Percentiles rank a stretch among this genome's conserved stretches.
Conservation (phyloP, 2,888 invertebrate species). For the Augiades crinisus region DNA sequence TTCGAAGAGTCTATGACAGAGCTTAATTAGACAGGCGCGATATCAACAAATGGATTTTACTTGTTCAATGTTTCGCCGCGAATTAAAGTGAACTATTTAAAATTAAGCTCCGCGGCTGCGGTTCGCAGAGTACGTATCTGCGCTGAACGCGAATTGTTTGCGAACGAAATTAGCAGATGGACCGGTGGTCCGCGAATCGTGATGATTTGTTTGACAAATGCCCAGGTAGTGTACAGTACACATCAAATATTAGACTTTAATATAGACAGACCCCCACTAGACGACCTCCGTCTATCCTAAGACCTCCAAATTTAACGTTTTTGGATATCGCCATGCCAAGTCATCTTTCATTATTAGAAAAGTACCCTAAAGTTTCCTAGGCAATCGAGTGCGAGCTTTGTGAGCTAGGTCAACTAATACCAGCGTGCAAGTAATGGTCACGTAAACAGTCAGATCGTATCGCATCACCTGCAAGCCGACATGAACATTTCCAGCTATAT, state of each 20-base stretch:
- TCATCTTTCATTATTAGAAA: too few relatives aligned
- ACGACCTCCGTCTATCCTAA: too few relatives aligned
- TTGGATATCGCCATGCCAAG: too few relatives aligned
- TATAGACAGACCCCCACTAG: too few relatives aligned
- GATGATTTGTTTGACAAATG: slow-evolving; percentile 17
- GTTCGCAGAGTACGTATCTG: slow-evolving; percentile 34
- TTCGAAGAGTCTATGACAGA: slow-evolving; percentile 80
- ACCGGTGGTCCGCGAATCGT: neutral
- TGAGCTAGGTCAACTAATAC: neutral
- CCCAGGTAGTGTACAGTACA: neutral
- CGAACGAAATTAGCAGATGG: slow-evolving; percentile 14
- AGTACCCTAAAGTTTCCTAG: neutral
- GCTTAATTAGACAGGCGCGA: slow-evolving; percentile 80
- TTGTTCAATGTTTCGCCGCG: slow-evolving; percentile 65
- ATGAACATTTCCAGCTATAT: slow-evolving; percentile 1
- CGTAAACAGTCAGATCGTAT: neutral
- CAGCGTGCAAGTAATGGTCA: neutral
- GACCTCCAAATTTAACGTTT: too few relatives aligned
- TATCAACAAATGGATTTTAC: slow-evolving; percentile 78
- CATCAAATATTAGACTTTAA: too few relatives aligned
- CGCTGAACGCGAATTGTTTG: slow-evolving; percentile 18
- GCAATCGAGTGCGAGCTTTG: neutral
- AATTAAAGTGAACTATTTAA: slow-evolving; percentile 49
- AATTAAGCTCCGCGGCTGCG: slow-evolving; percentile 42
- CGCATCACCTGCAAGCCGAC: neutral